Evolutionary conservation across 2,797 vertebrate genomes (phyloP).

Genomic region (Peromyscus nudipes): DNA sequence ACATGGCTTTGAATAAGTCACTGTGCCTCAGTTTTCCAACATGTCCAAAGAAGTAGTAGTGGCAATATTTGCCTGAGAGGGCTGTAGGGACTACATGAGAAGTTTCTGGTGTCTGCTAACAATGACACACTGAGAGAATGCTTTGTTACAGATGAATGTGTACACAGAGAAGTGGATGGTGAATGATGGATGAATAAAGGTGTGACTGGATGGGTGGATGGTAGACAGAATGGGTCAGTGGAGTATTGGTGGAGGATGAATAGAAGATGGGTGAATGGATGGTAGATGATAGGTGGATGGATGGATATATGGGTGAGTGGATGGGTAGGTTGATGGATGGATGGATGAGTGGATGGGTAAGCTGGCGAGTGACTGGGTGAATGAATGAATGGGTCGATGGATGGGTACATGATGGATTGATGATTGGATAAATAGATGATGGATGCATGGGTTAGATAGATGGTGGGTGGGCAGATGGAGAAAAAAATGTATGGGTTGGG

Average conservation of each 20-base stretch:
- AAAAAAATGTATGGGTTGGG: not conserved
- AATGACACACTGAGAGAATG: not conserved
- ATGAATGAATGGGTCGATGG: accelerated
- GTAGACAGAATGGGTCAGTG: too few relatives aligned
- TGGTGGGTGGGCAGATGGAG: not conserved
- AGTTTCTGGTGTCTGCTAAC: not conserved
- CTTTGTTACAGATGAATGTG: not conserved
- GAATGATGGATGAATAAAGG: not conserved
- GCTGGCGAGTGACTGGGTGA: accelerated
- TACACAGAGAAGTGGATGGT: not conserved
- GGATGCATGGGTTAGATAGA: too few relatives aligned
- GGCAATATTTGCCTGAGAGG: not conserved
- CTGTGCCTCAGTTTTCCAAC: not conserved
- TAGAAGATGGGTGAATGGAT: not conserved
- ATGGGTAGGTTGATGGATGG: not conserved
- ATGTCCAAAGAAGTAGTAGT: not conserved
- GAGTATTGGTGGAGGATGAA: too few relatives aligned
- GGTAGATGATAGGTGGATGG: too few relatives aligned
- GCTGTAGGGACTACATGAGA: not conserved
- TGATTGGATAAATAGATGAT: too few relatives aligned
- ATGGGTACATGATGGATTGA: too few relatives aligned
- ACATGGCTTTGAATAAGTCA: not conserved
- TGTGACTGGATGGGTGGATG: not conserved
- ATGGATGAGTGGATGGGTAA: not conserved
- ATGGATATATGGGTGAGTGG: not conserved